phyloP scores from a whole-genome alignment of 2,888 invertebrate genomes.

The Liopterus haemorrhoidalis region DNA sequence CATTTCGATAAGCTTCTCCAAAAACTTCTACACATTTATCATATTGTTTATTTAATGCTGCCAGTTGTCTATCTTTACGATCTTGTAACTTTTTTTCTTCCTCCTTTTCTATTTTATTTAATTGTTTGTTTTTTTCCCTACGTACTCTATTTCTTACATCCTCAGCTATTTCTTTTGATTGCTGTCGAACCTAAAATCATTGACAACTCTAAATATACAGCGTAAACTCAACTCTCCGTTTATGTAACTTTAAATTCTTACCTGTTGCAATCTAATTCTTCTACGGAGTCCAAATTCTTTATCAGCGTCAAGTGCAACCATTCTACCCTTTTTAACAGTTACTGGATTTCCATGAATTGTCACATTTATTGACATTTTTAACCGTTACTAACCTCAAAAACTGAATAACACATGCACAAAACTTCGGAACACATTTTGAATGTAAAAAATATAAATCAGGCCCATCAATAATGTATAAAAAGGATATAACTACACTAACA shows the following conservation, averaged over 20 bases:
- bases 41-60: conserved; percentile 50
- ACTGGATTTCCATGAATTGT: conserved; percentile 54
- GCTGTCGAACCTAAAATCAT: conserved; percentile 51
- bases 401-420: too few species aligned
- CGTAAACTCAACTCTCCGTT: conserved; percentile 10
- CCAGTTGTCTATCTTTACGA: conserved; percentile 49
- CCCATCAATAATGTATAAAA: too few species aligned
- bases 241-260: conserved; percentile 35
- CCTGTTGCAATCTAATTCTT: conserved; percentile 57
- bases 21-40: conserved; percentile 49
- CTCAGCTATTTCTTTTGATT: conserved; percentile 56
- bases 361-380: conserved; percentile 56
- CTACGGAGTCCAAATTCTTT: conserved; percentile 54
- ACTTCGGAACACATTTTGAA: too few species aligned
- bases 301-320: conserved; percentile 50
- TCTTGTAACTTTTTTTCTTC: conserved; percentile 49
- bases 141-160: conserved; percentile 51
- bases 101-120: conserved; percentile 48
- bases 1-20: conserved; percentile 48
- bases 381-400: conserved; percentile 29
- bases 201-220: background rate
- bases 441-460: too few species aligned
- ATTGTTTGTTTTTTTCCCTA: conserved; percentile 48
- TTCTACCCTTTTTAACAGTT: conserved; percentile 46
- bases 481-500: too few species aligned